Conservation (phyloP, 2,888 invertebrate species). For the Lumbricus terrestris region DNA sequence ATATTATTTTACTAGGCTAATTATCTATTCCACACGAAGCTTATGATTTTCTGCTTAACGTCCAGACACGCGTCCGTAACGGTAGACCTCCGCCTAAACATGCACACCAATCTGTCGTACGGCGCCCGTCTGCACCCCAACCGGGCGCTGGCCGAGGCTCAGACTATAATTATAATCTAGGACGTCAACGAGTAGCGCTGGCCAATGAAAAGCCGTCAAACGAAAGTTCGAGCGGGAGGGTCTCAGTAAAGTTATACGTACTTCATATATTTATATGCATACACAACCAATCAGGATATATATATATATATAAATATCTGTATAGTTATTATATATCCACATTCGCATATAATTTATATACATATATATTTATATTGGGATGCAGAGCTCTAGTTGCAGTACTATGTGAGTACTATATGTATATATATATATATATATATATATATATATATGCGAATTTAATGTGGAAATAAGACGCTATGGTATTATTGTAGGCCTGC, state of each 20-base stretch:
- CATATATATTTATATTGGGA: background rate
- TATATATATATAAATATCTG: too few relatives aligned
- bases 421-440: too few relatives aligned
- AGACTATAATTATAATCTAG: constrained; percentile 3
- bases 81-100: background rate
- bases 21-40: background rate
- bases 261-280: background rate
- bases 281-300: background rate
- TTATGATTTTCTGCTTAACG: background rate
- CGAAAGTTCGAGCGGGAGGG: background rate
- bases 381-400: too few relatives aligned
- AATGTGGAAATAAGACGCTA: background rate
- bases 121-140: background rate
- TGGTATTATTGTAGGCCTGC: background rate
- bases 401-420: background rate
- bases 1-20: background rate
- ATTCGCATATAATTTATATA: too few relatives aligned
- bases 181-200: background rate
- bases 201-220: background rate
- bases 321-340: too few relatives aligned
- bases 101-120: background rate
- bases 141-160: background rate
- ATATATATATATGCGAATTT: too few relatives aligned
- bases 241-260: background rate
- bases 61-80: background rate